Evolutionary conservation across 2,113 vertebrate species (phyloP), one percentile per base, ranked within the genome.

Genomic region (Seriola rivoliana): DNA sequence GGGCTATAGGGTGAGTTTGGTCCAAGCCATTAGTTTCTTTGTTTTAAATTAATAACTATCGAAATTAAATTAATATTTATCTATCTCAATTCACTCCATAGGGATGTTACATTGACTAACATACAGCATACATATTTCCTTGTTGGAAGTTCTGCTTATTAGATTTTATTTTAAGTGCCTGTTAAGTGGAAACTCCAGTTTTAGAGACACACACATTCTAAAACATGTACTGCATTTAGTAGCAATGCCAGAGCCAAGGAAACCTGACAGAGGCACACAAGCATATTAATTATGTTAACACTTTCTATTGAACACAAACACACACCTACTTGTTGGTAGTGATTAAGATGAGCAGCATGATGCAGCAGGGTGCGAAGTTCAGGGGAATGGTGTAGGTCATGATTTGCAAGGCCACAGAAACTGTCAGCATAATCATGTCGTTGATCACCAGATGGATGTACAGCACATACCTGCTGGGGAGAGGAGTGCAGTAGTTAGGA

Each of bases 401-500:
- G 40, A 93, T 69, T 40, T 78, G 80, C 73, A 92, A 58, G 14
- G 14, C 19, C 21, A 91, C 81, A 42, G 84, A 80, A 8, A 87
- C 0, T 0, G 59, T 82, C 46, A 94, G 59, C 91, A 92, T 64
- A 4, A 94, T 81, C 57, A 92, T 93, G 57, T 94, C 93, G 13
- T 88, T 94, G 50, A 94, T 81, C 25, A 94, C 93, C 71, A 94
- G 60, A 23, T 94, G 91, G 63, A 93, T 88, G 63, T 91, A 94
- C n/a, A 94, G 85, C 38, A 94, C 78, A 3, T 94, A 94, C 62
- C 93, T 86, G 80, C n/a, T 59, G 79, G 36, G 65, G 16, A 50
- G 21, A 21, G 3, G 17, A 58, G 19, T 1, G 3, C 14, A 40
- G 36, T 1, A 17, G 21, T 21, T 29, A 36, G 16, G 17, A 6